Base-by-base conservation (phyloP, 2,113 vertebrate genomes). In the Microcebus griseorufus region DNA sequence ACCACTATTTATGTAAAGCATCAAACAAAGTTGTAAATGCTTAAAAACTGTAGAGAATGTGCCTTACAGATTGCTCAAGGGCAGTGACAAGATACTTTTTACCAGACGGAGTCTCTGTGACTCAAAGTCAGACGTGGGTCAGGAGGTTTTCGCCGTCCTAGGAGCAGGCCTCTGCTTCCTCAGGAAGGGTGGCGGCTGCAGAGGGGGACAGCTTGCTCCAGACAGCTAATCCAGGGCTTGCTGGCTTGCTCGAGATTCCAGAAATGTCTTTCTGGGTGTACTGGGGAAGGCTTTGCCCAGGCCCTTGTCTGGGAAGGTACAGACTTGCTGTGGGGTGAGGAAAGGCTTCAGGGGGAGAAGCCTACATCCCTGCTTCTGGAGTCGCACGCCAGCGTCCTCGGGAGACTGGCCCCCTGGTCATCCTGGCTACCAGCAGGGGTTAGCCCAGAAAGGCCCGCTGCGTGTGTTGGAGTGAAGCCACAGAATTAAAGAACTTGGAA, bases 61-160 rank as follows among this genome's bases (percentile, higher is more conserved):
- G 48, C 16, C 76, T 85, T 55, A 51, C 6, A 51, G 93, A 94
- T 90, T 70, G 65, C 87, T 87, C 83, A 90, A 90, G 32, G 45
- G 60, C 75, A 58, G 42, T 67, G 32, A 78, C 17, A 3, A 55
- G 18, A 72, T 18, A 20, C 39, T 87, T 94, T 39, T 51, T 3
- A 76, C 4, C 72, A 88, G 76, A 82, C 11, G 55, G 13, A 27
- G 55, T 17, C 22, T 78, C 75, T 39, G 34, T 97, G 97, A 97
- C 79, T 97, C 97, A 98, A 87, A 88, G 95, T 94, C 97, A 96
- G 86, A 78, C 32, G 70, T 11, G 60, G 81, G 67, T 95, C 96
- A 90, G 83, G 72, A 80, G 96, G 64, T 60, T 95, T 88, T 39
- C 25, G 8, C 16, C 42, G 75, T 29, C 20, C 39, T 7, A 27